Base-by-base conservation (phyloP, 2,888 invertebrate species). In the Cynaeus angustus region DNA sequence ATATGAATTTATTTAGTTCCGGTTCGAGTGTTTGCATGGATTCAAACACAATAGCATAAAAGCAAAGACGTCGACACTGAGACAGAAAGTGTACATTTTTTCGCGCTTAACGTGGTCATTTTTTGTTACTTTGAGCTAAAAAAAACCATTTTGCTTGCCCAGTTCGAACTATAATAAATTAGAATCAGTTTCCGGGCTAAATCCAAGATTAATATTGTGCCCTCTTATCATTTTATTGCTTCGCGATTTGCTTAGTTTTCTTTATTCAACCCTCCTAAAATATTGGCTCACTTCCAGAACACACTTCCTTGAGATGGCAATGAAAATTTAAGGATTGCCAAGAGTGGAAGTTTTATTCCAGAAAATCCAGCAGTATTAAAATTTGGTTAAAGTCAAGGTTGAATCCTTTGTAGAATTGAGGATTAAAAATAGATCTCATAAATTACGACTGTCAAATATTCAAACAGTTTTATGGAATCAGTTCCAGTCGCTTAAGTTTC, bases 201-300 rank as follows among this genome's bases (percentile, higher is more conserved):
- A 41, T 33, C 21, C 21, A 14, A 41, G 62, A 64, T 64, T 64
- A 53, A 64, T 64, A 64, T 53, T 53, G 52, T 41, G 64, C 52
- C 43, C 33, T 37, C 61, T 64, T 64, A 64, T 64, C 64, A 64
- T 64, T 64, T 64, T 64, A 64, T 64, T 64, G 64, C 64, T 16
- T 28, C 28, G 45, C 28, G 53, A 64, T 64, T 64, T 62, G 62
- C 62, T 62, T 62, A 48, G 61, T 61, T 61, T 48, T 46, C 61
- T 12, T 50, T 62, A 62, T 50, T 52, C 59, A 10, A 26, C 12
- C 9, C 62, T 33, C 16, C 21, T 50, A 53, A 64, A 64, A 53
- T 64, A 64, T 53, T 64, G 64, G 53, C 64, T 53, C 43, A 38
- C 26, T 48, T 61, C 61, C 61, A 61, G 50, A 33, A 50, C 38